Conservation (phyloP, 2,797 vertebrate species). For the Myotis myotis region DNA sequence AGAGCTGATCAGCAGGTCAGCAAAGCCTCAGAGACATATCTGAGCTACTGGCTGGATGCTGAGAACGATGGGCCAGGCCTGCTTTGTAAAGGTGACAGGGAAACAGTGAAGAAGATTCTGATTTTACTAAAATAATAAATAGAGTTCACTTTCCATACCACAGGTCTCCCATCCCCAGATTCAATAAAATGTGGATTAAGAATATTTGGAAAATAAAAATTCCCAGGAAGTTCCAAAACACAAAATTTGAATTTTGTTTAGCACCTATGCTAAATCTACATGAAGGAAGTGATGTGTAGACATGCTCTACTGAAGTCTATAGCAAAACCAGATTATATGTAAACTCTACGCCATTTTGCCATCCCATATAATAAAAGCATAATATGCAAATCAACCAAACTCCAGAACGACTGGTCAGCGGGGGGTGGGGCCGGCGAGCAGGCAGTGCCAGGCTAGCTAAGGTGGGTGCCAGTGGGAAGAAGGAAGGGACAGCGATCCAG, state of each 20-base stretch:
- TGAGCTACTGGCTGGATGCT: background rate
- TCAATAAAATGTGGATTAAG: background rate
- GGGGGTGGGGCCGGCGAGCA: no score
- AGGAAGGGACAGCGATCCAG: no score
- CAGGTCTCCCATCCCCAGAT: background rate
- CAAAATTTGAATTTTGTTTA: background rate
- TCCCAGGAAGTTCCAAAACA: background rate
- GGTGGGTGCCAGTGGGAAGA: no score
- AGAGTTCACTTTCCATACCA: background rate
- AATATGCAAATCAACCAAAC: no score
- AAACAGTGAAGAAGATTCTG: background rate
- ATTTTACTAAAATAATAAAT: slow-evolving; percentile 6
- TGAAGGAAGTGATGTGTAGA: background rate
- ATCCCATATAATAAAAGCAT: no score
- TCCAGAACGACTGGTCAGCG: accelerated
- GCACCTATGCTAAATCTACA: background rate
- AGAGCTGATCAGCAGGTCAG: background rate
- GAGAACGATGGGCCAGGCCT: background rate
- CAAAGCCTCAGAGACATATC: background rate
- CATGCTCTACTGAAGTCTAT: background rate
- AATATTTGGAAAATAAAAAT: background rate
- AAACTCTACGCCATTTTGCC: background rate
- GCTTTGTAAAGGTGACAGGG: background rate
- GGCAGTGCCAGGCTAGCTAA: no score
- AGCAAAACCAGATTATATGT: background rate